Base-by-base conservation (phyloP, 2,888 invertebrate species). In the Cosmia pyralina region DNA sequence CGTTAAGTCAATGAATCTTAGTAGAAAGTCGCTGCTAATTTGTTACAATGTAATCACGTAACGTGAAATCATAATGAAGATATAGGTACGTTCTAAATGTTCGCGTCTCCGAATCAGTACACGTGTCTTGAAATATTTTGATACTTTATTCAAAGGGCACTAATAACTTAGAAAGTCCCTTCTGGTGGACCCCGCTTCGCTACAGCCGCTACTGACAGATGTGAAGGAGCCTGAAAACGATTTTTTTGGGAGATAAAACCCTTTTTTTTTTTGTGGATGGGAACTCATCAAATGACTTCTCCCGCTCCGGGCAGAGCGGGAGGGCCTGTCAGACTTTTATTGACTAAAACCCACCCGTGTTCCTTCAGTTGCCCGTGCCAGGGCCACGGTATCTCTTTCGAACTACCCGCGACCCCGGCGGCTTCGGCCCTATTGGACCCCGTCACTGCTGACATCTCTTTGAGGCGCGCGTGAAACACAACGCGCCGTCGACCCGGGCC, bases 201-300 rank as follows among this genome's bases (percentile, higher is more conserved):
- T 64, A 8, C 62, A 70, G 55, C 57, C 34, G 46, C 75, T 71
- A 48, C 76, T 81, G 67, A 79, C 52, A 65, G 57, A 79, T 81
- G 77, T 53, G 59, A 60, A 65, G 52, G 53, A 64, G 64, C 7
- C 41, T 71, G 55, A 52, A 67, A 76, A 72, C 63, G 52, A 81
- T 62, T 76, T 79, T 75, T 81, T 60, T 62, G 17, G 52, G 34
- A 76, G 79, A 81, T 81, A 71, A 71, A 67, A 66, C 64, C 10
- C 44, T 28, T n/a, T n/a, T n/a, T n/a, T n/a, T n/a, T n/a, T n/a
- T n/a, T n/a, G n/a, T n/a, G n/a, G n/a, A n/a, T n/a, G n/a, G n/a
- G n/a, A n/a, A n/a, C n/a, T n/a, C n/a, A n/a, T n/a, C n/a, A n/a
- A n/a, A n/a, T n/a, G n/a, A n/a, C n/a, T n/a, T n/a, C n/a, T n/a